Evolutionary conservation across 1,140 invertebrate genomes (phyloP).

Genomic region (Heliconius nattereri): DNA sequence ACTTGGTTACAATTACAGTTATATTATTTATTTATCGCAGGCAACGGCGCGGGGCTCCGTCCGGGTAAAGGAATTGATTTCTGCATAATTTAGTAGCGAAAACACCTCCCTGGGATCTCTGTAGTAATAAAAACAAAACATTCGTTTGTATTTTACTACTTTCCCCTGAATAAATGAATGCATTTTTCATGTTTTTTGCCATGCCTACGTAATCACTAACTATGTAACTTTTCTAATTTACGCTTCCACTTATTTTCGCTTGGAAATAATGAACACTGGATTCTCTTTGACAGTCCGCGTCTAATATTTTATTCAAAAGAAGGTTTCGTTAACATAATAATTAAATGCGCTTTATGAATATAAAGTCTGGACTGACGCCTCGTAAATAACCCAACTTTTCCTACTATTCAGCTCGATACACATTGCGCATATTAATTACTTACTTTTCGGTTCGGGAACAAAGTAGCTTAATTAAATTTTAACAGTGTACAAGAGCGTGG

Average conservation of each 20-base stretch:
- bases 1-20: slow-evolving; percentile 74
- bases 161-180: slow-evolving; percentile 66
- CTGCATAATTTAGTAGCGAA: slow-evolving; percentile 77
- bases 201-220: slow-evolving; percentile 44
- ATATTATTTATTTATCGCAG: slow-evolving; percentile 78
- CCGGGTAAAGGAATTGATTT: slow-evolving; percentile 78
- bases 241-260: slow-evolving; percentile 44
- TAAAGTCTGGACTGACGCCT: slow-evolving; percentile 72
- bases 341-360: slow-evolving; percentile 80
- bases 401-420: slow-evolving; percentile 71
- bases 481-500: slow-evolving; percentile 30
- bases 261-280: slow-evolving; percentile 66
- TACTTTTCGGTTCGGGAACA: slow-evolving; percentile 45
- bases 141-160: slow-evolving; percentile 77
- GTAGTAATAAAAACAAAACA: slow-evolving; percentile 76
- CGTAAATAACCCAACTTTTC: slow-evolving; percentile 74
- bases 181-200: slow-evolving; percentile 62
- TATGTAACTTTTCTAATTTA: slow-evolving; percentile 60
- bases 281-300: slow-evolving; percentile 71
- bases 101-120: slow-evolving; percentile 71
- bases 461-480: slow-evolving; percentile 45
- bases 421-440: slow-evolving; percentile 74
- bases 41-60: slow-evolving; percentile 52
- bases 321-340: slow-evolving; percentile 80
- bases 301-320: slow-evolving; percentile 79